Conservation (phyloP, 1,140 invertebrate species). For the Aporrectodea caliginosa region DNA sequence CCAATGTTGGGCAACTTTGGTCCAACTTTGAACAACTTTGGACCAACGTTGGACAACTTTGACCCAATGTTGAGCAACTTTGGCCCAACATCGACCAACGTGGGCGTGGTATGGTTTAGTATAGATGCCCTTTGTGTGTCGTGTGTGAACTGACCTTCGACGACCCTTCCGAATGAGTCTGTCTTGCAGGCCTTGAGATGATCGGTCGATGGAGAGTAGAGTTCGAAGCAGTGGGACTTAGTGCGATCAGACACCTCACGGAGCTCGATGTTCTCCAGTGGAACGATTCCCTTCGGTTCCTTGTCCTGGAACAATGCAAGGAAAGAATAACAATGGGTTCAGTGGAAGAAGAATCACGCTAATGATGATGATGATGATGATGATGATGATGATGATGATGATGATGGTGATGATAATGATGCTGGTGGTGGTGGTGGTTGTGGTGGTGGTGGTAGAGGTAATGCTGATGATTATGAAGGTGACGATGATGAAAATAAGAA, state of each 20-base stretch:
- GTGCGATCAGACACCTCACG: background rate
- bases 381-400: slow-evolving; percentile 11
- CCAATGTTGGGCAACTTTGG: too few species aligned
- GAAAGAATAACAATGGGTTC: too few species aligned
- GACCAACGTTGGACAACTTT: too few species aligned
- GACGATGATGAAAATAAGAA: too few species aligned
- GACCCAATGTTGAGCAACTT: too few species aligned
- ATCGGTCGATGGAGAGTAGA: background rate
- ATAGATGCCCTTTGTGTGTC: too few species aligned
- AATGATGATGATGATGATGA: background rate
- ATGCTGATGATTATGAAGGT: too few species aligned
- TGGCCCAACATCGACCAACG: too few species aligned
- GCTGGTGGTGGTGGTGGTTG: background rate
- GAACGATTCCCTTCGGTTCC: background rate
- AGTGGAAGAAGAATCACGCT: background rate
- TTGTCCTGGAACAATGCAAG: background rate
- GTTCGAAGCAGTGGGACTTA: background rate
- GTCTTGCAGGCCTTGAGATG: background rate
- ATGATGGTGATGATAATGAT: slow-evolving; percentile 9
- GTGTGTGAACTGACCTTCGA: background rate
- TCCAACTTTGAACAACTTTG: too few species aligned
- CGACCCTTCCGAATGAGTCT: background rate
- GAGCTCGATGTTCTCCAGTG: background rate
- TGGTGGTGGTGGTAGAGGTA: background rate
- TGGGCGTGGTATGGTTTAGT: too few species aligned